These are phyloP conservation scores for Drosophila birchii DNA, from an alignment of 2,888 invertebrate genomes.

Conservation along the genomic window DNA sequence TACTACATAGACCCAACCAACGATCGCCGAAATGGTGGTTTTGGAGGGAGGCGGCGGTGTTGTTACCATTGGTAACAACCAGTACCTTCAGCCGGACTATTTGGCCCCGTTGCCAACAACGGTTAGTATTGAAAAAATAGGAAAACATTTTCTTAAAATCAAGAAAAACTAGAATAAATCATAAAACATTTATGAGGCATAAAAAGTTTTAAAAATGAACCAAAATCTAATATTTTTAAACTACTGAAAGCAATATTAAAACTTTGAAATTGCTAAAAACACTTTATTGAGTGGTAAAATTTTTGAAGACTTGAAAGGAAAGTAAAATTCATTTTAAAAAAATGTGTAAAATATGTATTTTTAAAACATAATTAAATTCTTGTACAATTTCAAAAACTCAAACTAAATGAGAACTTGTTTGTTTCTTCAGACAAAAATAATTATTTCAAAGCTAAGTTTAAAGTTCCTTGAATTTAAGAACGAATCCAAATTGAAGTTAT, in stretches of 20 bases:
- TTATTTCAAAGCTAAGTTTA: neutral
- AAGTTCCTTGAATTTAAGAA: neutral
- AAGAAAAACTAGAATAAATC: neutral
- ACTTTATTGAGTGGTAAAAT: no score
- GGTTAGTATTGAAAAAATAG: conserved; percentile 88
- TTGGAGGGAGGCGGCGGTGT: conserved; percentile 95
- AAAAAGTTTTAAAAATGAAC: neutral
- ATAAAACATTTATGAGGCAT: neutral
- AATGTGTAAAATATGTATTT: neutral
- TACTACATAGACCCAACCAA: conserved; percentile 41
- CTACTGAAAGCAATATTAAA: neutral
- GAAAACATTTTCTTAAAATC: neutral
- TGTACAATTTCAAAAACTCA: neutral
- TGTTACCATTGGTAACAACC: conserved; percentile 95
- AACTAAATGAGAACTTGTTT: neutral
- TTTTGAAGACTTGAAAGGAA: no score
- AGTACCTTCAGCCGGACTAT: conserved; percentile 98
- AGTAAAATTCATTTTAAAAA: no score
- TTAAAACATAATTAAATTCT: neutral
- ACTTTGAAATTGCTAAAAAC: neutral
- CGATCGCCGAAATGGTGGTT: conserved; percentile 89
- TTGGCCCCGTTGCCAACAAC: conserved; percentile 96
- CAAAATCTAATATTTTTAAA: neutral
- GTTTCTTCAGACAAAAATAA: neutral
- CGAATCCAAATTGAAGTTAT: neutral